Conservation (phyloP, 2,888 invertebrate genomes). For the Yponomeuta evonymella region DNA sequence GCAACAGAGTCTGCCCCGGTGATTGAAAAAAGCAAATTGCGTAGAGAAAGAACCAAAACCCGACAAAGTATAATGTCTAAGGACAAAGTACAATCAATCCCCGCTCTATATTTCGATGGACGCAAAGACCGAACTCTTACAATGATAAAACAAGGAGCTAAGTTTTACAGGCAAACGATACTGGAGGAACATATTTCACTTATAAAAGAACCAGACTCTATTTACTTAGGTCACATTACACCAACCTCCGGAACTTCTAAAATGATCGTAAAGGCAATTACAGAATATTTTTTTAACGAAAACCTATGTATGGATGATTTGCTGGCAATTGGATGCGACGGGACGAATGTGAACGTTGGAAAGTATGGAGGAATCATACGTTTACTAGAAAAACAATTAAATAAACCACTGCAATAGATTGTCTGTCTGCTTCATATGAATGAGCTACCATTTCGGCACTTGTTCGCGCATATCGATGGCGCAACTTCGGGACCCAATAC, state of each 20-base stretch:
- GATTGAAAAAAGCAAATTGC: conserved; percentile 23
- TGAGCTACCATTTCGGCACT: conserved; percentile 26
- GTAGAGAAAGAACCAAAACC: conserved; percentile 18
- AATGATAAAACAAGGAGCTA: conserved; percentile 22
- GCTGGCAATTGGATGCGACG: conserved; percentile 27
- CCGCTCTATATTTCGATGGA: conserved; percentile 28
- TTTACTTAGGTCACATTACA: conserved; percentile 20
- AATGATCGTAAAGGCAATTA: too few species aligned
- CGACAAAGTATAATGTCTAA: conserved; percentile 7
- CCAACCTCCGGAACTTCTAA: not conserved
- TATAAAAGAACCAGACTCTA: conserved; percentile 23
- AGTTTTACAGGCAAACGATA: conserved; percentile 15
- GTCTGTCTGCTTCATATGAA: conserved; percentile 19
- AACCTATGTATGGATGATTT: conserved; percentile 17
- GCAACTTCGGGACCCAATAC: conserved; percentile 23
- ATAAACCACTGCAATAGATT: conserved; percentile 26
- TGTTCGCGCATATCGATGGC: conserved; percentile 25
- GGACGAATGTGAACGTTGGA: conserved; percentile 25
- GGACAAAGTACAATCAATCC: conserved; percentile 12
- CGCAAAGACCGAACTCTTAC: conserved; percentile 20
- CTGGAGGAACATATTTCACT: conserved; percentile 25
- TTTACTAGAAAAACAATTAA: conserved; percentile 24
- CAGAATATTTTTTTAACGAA: not conserved
- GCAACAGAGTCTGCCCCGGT: conserved; percentile 18
- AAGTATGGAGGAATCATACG: conserved; percentile 24